A percentile compares a stretch with the other conserved stretches of the same genome.
These are phyloP conservation scores for Macrotus californicus DNA, from an alignment of 2,113 vertebrate species.

Conservation along the genomic window DNA sequence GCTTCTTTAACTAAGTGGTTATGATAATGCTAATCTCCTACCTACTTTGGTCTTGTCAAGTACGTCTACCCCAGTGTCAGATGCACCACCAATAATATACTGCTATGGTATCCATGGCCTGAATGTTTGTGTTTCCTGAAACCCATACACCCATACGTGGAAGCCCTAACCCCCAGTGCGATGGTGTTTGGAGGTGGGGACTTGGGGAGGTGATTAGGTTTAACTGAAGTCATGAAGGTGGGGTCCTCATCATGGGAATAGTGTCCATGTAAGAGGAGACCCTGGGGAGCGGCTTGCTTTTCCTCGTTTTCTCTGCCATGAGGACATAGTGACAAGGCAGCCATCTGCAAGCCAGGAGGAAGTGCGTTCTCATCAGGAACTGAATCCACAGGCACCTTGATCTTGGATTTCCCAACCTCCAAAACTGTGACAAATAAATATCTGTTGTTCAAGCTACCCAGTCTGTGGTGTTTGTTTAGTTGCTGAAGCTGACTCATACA, in stretches of 20 bases:
- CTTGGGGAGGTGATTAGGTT: not conserved
- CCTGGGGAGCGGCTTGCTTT: not conserved
- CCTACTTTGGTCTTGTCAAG: not conserved
- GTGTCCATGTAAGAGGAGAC: not conserved
- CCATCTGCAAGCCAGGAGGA: not conserved
- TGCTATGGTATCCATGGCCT: not conserved
- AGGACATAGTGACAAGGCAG: not conserved
- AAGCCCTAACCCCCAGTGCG: not conserved
- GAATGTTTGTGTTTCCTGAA: not conserved
- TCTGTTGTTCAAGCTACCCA: not conserved
- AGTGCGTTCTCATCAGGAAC: not conserved
- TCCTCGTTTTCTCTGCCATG: not conserved
- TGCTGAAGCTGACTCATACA: not conserved
- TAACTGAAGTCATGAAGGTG: not conserved
- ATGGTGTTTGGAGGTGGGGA: not conserved
- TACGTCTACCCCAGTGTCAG: not conserved
- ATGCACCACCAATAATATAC: no score
- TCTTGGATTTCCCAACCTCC: not conserved
- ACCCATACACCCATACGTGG: not conserved
- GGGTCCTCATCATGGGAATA: not conserved
- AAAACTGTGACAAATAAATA: no score
- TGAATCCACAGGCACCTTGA: not conserved
- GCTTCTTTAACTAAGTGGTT: not conserved
- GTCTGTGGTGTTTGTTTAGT: not conserved
- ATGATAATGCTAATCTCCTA: not conserved